phyloP scores from a whole-genome alignment of 1,140 invertebrate species.

The Papilio dardanus region DNA sequence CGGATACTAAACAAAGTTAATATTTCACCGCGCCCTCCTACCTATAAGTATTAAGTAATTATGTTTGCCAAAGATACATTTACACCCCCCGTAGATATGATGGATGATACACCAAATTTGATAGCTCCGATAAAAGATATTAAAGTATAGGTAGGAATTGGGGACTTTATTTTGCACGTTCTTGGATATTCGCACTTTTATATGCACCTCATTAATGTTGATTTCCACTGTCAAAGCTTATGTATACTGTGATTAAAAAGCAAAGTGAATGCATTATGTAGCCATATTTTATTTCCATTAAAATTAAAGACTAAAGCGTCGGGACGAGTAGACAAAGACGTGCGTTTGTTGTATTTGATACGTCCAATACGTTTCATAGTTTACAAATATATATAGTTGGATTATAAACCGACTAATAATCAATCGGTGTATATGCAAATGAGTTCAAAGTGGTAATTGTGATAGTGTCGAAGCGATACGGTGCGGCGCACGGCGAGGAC shows the following conservation, averaged over 20 bases:
- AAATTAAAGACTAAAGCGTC: no score
- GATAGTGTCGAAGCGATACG: constrained; percentile 42
- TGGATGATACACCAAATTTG: constrained; percentile 8
- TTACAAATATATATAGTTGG: not conserved
- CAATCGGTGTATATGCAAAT: constrained; percentile 39
- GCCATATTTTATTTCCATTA: no score
- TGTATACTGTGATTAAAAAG: no score
- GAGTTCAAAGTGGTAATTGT: constrained; percentile 15
- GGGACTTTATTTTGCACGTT: no score
- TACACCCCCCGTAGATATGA: constrained; percentile 8
- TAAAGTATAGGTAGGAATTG: not conserved
- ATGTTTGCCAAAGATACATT: constrained; percentile 19
- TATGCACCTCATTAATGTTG: no score
- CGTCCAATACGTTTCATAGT: not conserved
- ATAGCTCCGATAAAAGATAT: not conserved
- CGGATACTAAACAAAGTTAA: constrained; percentile 15
- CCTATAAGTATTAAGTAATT: constrained; percentile 24
- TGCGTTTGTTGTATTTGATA: no score
- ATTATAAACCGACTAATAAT: not conserved
- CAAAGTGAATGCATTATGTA: no score
- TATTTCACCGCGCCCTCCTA: constrained; percentile 4
- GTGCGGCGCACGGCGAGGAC: constrained; percentile 43
- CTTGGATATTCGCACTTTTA: no score
- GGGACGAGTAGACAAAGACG: no score
- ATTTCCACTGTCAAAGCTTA: no score